These are phyloP conservation scores for Aculops lycopersici DNA, from an alignment of 1,140 invertebrate genomes.

Conservation along the genomic window DNA sequence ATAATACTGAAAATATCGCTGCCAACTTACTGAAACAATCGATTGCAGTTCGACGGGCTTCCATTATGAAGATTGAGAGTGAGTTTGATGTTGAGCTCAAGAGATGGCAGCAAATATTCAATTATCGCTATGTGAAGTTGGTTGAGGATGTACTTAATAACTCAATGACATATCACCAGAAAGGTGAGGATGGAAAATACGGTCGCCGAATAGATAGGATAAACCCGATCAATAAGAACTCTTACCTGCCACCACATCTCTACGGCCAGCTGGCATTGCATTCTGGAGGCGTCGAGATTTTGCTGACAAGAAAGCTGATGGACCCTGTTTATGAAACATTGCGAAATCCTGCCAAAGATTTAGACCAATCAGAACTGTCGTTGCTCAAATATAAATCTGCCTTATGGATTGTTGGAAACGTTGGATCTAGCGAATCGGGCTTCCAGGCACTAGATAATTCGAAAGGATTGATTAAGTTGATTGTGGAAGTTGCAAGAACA, in stretches of 20 bases:
- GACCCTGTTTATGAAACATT: not conserved
- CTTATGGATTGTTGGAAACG: constrained; percentile 55
- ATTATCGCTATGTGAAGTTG: constrained; percentile 36
- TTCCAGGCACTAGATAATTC: constrained; percentile 30
- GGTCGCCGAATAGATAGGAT: constrained; percentile 21
- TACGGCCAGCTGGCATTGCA: constrained; percentile 56
- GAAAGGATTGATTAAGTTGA: constrained; percentile 22
- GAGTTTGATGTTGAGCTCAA: constrained; percentile 28
- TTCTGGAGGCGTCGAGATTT: constrained; percentile 29
- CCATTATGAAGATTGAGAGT: not conserved
- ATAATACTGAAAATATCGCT: not conserved
- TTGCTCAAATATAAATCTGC: constrained; percentile 21
- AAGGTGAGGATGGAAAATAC: constrained; percentile 41
- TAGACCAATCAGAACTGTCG: not conserved
- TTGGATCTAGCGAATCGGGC: constrained; percentile 36
- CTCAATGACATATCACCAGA: constrained; percentile 44
- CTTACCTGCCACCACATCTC: constrained; percentile 45
- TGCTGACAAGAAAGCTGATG: constrained; percentile 19
- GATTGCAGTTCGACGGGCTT: no score
- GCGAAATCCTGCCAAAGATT: not conserved
- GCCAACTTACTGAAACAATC: no score
- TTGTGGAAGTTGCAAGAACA: constrained; percentile 34
- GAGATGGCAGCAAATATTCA: constrained; percentile 30
- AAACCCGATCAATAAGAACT: constrained; percentile 15
- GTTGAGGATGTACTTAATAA: constrained; percentile 60